phyloP scores from a whole-genome alignment of 1,140 invertebrate genomes.

The Dryas iulia region DNA sequence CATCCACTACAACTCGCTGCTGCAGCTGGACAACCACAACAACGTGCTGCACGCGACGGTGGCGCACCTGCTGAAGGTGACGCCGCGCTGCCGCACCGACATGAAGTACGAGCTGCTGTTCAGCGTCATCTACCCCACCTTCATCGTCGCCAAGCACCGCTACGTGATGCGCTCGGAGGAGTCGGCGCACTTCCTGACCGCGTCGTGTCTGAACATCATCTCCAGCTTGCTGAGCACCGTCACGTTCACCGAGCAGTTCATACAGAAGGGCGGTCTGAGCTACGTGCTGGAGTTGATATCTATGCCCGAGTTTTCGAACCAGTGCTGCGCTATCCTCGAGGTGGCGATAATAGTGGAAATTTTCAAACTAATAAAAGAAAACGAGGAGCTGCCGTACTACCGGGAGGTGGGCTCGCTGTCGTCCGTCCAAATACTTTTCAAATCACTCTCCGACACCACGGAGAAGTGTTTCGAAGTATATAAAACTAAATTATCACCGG shows the following conservation, averaged over 20 bases:
- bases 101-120: conserved; percentile 82
- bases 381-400: conserved; percentile 50
- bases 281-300: conserved; percentile 80
- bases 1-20: conserved; percentile 81
- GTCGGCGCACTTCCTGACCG: conserved; percentile 81
- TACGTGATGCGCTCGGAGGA: conserved; percentile 71
- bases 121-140: conserved; percentile 83
- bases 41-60: conserved; percentile 81
- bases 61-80: conserved; percentile 82
- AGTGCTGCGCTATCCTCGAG: conserved; percentile 83
- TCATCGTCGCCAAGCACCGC: conserved; percentile 79
- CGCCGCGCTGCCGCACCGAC: conserved; percentile 76
- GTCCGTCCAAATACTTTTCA: conserved; percentile 79
- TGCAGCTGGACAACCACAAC: conserved; percentile 80
- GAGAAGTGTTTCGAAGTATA: conserved; percentile 64
- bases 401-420: conserved; percentile 64
- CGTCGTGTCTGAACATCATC: conserved; percentile 83
- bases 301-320: conserved; percentile 80
- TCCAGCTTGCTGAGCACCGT: conserved; percentile 81
- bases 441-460: conserved; percentile 77
- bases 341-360: conserved; percentile 83
- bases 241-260: conserved; percentile 82
- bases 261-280: conserved; percentile 80
- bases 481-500: conserved; percentile 49
- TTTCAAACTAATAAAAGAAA: conserved; percentile 72